Conservation (phyloP, 2,113 vertebrate species). For the Scytalopus superciliaris region DNA sequence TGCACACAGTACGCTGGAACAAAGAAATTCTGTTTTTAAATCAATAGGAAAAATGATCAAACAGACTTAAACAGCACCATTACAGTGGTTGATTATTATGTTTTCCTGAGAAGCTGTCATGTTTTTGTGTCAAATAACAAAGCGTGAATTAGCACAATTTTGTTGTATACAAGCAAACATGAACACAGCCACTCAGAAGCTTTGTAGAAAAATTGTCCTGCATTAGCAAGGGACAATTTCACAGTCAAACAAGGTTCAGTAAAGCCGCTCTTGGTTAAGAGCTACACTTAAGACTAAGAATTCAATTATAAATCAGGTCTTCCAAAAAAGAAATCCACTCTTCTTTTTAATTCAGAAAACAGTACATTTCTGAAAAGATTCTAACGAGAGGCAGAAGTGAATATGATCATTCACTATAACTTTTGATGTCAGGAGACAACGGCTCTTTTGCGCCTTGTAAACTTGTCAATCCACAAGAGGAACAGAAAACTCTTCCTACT, state of each 20-base stretch:
- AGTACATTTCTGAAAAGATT: not conserved
- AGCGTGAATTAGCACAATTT: not conserved
- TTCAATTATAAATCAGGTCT: not conserved
- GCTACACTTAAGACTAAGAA: not conserved
- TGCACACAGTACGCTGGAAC: not conserved
- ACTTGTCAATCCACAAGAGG: not conserved
- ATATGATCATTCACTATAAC: not conserved
- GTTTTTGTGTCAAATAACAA: not conserved
- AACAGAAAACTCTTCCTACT: not conserved
- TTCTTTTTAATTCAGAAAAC: not conserved
- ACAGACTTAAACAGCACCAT: not conserved
- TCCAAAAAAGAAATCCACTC: not conserved
- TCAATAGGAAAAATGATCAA: slow-evolving; percentile 12
- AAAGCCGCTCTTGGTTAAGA: not conserved
- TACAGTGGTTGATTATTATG: not conserved
- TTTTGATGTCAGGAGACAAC: not conserved
- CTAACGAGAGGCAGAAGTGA: not conserved
- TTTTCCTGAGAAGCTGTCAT: not conserved
- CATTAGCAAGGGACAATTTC: not conserved
- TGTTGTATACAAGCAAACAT: not conserved
- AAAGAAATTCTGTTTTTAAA: slow-evolving; percentile 47
- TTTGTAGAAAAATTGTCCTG: not conserved
- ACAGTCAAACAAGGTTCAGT: not conserved
- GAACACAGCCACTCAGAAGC: not conserved
- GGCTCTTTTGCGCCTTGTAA: not conserved